Base-by-base conservation (phyloP, 2,888 invertebrate species). In the Diaprepes abbreviatus region DNA sequence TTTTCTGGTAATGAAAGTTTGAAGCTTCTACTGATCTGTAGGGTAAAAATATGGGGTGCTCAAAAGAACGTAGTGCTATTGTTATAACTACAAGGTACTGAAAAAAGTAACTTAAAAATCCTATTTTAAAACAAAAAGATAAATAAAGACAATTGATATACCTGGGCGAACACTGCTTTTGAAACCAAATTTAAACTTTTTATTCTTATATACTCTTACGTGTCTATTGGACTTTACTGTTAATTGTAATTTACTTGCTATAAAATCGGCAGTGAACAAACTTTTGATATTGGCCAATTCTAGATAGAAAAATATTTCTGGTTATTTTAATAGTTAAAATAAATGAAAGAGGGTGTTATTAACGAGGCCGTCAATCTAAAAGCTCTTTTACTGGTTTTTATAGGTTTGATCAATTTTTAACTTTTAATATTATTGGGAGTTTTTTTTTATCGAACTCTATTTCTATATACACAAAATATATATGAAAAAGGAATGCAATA, bases 221-320 rank as follows among this genome's bases (percentile, higher is more conserved):
- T 69, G 70, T 69, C 75, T 57, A 33, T 74, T 64, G 48, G 75
- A 67, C 57, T 57, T 67, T 57, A 74, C 71, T 28, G 74, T 73
- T 60, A 76, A 70, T 24, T 70, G 68, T 52, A 76, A 70, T 35
- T 69, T 68, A 66, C 74, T 73, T 43, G 76, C 71, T 31, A 76
- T 70, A 74, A 74, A 75, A 68, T 78, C 77, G 19, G 75, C 76
- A 59, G 74, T 76, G 60, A 78, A 73, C 63, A 78, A 66, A 71
- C 70, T 74, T 74, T 75, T 75, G 54, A 78, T 70, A 54, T 73
- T 71, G 57, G 66, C 74, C 73, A 73, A 72, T 58, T 76, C 75
- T 75, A 76, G 36, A 74, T 68, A 38, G 50, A 48, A 63, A 62
- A 67, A 50, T 4, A 60, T 31, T 1, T 43, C 43, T 17, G n/a